Base-by-base conservation (phyloP, 2,797 vertebrate species). In the Alauda arvensis region DNA sequence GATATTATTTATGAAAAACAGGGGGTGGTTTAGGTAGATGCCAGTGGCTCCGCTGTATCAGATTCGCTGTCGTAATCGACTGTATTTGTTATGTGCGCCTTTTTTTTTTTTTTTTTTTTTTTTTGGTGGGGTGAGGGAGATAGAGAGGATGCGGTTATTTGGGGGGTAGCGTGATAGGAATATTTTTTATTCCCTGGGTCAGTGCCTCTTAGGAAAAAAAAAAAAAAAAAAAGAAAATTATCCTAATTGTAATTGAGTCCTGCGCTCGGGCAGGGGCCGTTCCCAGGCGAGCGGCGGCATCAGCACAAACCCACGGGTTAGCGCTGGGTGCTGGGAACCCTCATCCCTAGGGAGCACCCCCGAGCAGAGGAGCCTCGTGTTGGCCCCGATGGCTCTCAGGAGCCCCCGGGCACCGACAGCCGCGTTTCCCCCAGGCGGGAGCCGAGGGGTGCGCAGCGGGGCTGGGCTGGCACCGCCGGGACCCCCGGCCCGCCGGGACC, bases 381-480 rank as follows among this genome's bases (percentile, higher is more conserved):
- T 24, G 5, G 1, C 26, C 48, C n/a, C 48, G 19, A 15, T 11
- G 46, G 40, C 57, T 74, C 49, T 3, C 42, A 18, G 59, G 18
- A 2, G 15, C 26, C 66, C 5, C n/a, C 12, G 29, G 43, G n/a
- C 76, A 62, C 53, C 5, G 10, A 37, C 0, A 21, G 18, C 14
- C 34, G 19, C n/a, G 2, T 0, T 4, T 7, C n/a, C 24, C 6
- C 5, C 9, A 3, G 8, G 42, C 56, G 45, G 63, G 39, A 40
- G 23, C n/a, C n/a, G 10, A 26, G 46, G 21, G 46, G 13, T 9
- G 57, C 17, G 8, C 45, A 21, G 42, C 25, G 37, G 8, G 40
- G 46, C 65, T 12, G 86, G 16, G 28, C 56, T 3, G 46, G 7
- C 57, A 14, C 26, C 1, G 20, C 51, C 12, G 3, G 33, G 9